phyloP scores from a whole-genome alignment of 1,140 invertebrate genomes.

The Calliphora vicina region DNA sequence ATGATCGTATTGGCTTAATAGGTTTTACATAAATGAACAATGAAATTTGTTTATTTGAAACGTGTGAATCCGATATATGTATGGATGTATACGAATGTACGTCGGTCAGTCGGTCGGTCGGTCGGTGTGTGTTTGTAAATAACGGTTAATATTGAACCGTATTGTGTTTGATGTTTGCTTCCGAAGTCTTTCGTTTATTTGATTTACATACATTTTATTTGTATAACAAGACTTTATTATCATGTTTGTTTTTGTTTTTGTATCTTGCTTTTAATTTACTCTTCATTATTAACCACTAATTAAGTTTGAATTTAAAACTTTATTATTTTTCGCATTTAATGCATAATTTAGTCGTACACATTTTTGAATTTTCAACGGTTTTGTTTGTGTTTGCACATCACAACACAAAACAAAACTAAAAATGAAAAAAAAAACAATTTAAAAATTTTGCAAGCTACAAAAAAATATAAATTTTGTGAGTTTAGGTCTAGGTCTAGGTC shows the following conservation, averaged over 20 bases:
- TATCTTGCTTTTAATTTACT: background rate
- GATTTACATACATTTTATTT: background rate
- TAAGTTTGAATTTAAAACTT: background rate
- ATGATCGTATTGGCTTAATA: no score
- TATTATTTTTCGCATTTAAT: background rate
- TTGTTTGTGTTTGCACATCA: background rate
- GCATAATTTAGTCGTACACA: background rate
- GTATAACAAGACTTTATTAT: background rate
- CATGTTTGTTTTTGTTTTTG: background rate
- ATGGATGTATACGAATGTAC: no score
- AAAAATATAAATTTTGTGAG: background rate
- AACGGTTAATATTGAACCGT: background rate
- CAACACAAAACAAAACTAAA: no score
- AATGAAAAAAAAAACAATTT: background rate
- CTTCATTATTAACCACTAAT: background rate
- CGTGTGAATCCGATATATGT: no score
- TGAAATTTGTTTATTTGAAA: no score
- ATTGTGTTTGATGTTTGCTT: background rate
- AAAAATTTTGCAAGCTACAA: background rate
- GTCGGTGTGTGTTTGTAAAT: background rate
- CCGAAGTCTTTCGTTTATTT: background rate
- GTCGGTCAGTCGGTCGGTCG: no score
- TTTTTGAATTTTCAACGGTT: conserved; percentile 24
- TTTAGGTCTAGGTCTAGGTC: conserved; percentile 30
- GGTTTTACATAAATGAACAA: no score